Evolutionary conservation across 2,113 vertebrate genomes (phyloP).

Genomic region (Ellobius talpinus): DNA sequence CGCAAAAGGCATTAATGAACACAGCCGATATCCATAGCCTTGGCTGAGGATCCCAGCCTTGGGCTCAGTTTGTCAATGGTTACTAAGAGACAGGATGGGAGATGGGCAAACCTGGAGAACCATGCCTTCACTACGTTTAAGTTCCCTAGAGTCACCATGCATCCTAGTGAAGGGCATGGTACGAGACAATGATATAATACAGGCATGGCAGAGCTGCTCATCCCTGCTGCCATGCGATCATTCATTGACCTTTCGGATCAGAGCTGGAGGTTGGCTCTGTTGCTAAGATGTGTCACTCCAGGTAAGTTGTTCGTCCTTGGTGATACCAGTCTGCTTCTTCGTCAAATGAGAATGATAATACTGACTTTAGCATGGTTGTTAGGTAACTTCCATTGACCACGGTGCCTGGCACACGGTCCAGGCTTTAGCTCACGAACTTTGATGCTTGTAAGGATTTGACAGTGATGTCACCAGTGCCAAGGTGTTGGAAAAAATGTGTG

Average conservation of each 20-base stretch:
- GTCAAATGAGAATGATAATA: background rate
- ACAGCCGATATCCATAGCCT: background rate
- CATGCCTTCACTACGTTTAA: background rate
- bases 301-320: background rate
- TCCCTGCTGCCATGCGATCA: background rate
- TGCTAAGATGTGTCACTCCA: background rate
- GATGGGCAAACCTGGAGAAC: background rate
- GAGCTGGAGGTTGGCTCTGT: background rate
- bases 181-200: background rate
- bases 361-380: background rate
- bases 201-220: background rate
- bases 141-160: background rate
- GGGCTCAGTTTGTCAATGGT: conserved; percentile 7
- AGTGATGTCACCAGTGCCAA: rapidly evolving
- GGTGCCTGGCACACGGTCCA: rapidly evolving
- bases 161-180: background rate
- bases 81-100: conserved; percentile 17
- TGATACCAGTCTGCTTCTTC: background rate
- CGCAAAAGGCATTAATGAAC: conserved; percentile 69
- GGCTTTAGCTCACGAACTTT: background rate
- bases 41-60: background rate
- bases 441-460: background rate
- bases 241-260: background rate
- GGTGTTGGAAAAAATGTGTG: rapidly evolving
- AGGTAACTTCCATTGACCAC: background rate